phyloP scores from a whole-genome alignment of 2,113 vertebrate species.

The Ictidomys tridecemlineatus region DNA sequence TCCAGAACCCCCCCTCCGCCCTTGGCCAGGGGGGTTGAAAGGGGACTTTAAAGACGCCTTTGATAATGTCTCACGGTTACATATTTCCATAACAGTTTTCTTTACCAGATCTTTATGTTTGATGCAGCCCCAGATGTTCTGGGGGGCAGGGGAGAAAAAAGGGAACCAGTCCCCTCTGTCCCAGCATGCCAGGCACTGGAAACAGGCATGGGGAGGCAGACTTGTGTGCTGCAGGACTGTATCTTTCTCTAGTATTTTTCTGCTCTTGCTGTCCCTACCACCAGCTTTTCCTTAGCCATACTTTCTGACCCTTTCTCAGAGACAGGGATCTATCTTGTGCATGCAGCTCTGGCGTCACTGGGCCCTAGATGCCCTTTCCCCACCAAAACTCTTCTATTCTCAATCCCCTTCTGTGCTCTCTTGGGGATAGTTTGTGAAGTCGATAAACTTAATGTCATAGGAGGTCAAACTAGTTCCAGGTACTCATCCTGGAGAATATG shows the following conservation, averaged over 20 bases:
- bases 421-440: slow-evolving; percentile 65
- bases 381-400: background rate
- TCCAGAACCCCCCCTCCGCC: slow-evolving; percentile 71
- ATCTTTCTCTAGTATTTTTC: background rate
- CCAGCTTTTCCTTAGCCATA: background rate
- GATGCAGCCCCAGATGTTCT: slow-evolving; percentile 83
- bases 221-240: background rate
- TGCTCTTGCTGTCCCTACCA: background rate
- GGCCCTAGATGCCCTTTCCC: background rate
- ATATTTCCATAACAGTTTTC: slow-evolving; percentile 84
- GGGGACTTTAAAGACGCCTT: slow-evolving; percentile 82
- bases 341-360: background rate
- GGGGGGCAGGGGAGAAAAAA: background rate
- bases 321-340: background rate
- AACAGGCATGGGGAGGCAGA: background rate
- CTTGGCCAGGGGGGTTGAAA: slow-evolving; percentile 61
- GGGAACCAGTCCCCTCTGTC: slow-evolving; percentile 46
- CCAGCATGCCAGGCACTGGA: slow-evolving; percentile 1
- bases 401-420: background rate
- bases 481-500: slow-evolving; percentile 52
- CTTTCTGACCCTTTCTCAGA: background rate
- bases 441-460: slow-evolving; percentile 42
- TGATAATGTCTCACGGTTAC: slow-evolving; percentile 83
- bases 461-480: slow-evolving; percentile 76
- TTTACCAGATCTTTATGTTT: slow-evolving; percentile 80